Evolutionary conservation across 2,797 vertebrate species (phyloP).

Genomic region (Macroramphosus scolopax): DNA sequence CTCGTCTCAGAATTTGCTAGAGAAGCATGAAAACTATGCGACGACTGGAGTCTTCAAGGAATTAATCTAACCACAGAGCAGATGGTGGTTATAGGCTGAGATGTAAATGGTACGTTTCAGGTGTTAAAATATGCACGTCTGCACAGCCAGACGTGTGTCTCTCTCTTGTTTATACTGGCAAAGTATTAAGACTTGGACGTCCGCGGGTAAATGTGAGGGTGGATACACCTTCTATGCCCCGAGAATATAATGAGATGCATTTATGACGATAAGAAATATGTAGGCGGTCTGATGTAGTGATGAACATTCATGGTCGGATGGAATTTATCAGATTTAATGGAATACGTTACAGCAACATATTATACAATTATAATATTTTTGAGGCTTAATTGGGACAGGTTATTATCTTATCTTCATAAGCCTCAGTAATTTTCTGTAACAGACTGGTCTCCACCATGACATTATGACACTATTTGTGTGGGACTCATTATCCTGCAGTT

Average conservation of each 20-base stretch:
- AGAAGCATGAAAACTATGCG: conserved; percentile 39
- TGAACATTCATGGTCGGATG: too few species aligned
- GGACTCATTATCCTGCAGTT: conserved; percentile 24
- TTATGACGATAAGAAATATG: too few species aligned
- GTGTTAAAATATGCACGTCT: conserved; percentile 32
- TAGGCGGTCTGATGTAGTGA: too few species aligned
- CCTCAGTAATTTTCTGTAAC: conserved; percentile 11
- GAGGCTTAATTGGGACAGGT: too few species aligned
- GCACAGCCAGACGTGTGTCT: conserved; percentile 16
- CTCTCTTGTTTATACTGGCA: conserved; percentile 32
- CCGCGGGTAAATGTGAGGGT: too few species aligned
- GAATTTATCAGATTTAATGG: too few species aligned
- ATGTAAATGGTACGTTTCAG: conserved; percentile 37
- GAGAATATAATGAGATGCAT: too few species aligned
- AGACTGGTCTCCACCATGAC: conserved; percentile 38
- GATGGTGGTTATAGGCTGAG: conserved; percentile 17
- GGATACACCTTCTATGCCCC: too few species aligned
- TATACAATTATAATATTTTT: too few species aligned
- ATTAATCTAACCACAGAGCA: conserved; percentile 37
- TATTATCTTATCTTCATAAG: too few species aligned
- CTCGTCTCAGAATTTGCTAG: conserved; percentile 23
- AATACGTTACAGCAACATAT: too few species aligned
- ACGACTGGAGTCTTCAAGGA: conserved; percentile 23
- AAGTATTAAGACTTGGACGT: too few species aligned
- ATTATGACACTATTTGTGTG: conserved; percentile 43